Evolutionary conservation across 2,113 vertebrate genomes (phyloP).

Genomic region (Centropristis striata): DNA sequence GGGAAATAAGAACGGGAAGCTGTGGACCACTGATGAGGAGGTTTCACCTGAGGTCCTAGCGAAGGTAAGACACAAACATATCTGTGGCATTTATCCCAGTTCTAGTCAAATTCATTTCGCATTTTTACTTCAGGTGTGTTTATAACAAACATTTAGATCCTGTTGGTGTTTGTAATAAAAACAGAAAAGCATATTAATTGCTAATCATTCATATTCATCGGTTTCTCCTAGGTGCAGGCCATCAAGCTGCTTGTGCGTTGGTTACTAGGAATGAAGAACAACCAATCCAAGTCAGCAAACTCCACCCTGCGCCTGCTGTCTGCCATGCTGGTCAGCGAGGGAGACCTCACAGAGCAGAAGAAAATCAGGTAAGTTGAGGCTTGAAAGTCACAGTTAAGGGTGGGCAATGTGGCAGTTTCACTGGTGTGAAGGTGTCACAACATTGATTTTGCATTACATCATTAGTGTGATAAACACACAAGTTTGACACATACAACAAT

Average conservation of each 20-base stretch:
- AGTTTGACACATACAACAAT: too few relatives aligned
- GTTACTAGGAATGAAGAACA: constrained; percentile 99
- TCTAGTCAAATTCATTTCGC: neutral
- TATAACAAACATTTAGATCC: too few relatives aligned
- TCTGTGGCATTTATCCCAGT: neutral
- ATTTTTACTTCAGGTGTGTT: neutral
- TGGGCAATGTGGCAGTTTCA: too few relatives aligned
- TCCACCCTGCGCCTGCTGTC: constrained; percentile 97
- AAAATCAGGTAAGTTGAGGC: constrained; percentile 91
- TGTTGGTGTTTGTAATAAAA: too few relatives aligned
- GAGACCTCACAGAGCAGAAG: constrained; percentile 98
- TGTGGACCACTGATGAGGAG: constrained; percentile 98
- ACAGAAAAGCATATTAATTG: too few relatives aligned
- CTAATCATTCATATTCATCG: neutral
- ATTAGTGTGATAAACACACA: too few relatives aligned
- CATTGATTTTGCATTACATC: too few relatives aligned
- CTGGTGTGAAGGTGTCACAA: too few relatives aligned
- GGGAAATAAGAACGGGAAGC: constrained; percentile 97
- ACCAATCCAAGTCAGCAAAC: constrained; percentile 98
- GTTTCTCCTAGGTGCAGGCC: constrained; percentile 91
- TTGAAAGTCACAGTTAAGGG: neutral
- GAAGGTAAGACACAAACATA: constrained; percentile 85
- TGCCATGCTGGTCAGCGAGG: constrained; percentile 98
- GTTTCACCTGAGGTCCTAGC: constrained; percentile 98
- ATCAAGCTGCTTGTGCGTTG: constrained; percentile 98